These are phyloP conservation scores for Ctena decussata DNA, from an alignment of 2,888 invertebrate genomes.

Conservation along the genomic window DNA sequence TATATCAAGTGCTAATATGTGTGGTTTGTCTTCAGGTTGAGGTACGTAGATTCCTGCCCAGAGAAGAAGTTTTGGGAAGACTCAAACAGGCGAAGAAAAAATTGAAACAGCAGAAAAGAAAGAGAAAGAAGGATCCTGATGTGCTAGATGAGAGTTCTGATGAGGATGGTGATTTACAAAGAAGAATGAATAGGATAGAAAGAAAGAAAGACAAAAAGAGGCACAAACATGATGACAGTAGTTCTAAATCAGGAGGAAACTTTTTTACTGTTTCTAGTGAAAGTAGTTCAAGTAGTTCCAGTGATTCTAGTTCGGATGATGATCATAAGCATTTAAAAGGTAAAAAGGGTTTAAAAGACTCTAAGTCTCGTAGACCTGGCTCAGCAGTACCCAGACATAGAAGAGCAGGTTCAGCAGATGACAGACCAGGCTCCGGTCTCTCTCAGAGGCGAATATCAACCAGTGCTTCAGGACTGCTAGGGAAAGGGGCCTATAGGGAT, in stretches of 20 bases:
- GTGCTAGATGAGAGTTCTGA: not conserved
- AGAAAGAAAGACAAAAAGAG: conserved; percentile 18
- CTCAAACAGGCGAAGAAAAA: conserved; percentile 71
- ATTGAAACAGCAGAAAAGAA: conserved; percentile 27
- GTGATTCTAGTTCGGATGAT: conserved; percentile 26
- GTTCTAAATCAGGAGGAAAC: not conserved
- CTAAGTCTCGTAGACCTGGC: conserved; percentile 25
- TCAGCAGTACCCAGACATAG: conserved; percentile 31
- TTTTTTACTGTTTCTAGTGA: conserved; percentile 45
- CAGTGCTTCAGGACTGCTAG: conserved; percentile 56
- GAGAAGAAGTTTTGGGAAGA: conserved; percentile 70
- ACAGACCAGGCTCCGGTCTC: conserved; percentile 5
- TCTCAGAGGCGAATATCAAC: conserved; percentile 43
- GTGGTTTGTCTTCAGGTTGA: conserved; percentile 68
- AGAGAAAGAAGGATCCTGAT: not conserved
- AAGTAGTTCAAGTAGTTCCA: conserved; percentile 8
- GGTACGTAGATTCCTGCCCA: conserved; percentile 73
- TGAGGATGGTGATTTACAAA: not conserved
- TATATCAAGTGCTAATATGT: too few relatives aligned
- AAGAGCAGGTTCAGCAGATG: conserved; percentile 18
- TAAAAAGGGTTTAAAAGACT: not conserved
- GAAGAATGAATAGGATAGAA: not conserved
- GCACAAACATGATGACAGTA: not conserved
- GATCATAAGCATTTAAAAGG: conserved; percentile 20
- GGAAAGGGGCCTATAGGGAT: conserved; percentile 46